Base-by-base conservation (phyloP, 2,113 vertebrate genomes). In the Eretmochelys imbricata region DNA sequence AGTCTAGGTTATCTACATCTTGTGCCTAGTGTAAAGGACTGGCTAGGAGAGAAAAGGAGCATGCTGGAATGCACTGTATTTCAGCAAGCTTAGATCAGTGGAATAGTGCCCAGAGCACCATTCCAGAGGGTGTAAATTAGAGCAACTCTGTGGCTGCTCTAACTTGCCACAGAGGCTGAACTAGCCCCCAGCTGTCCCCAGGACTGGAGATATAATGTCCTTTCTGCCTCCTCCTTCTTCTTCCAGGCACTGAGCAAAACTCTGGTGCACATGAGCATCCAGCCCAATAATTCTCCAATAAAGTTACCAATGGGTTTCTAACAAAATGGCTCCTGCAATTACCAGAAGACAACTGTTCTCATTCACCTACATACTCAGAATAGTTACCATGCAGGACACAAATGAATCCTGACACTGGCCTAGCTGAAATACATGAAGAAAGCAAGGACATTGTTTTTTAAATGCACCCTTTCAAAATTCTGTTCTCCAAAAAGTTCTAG, bases 401-500 rank as follows among this genome's bases (percentile, higher is more conserved):
- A 93, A 1, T 1, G 31, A 75, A 78, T n/a, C 81, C 65, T 12
- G 0, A 1, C n/a, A 75, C 3, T 75, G 38, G 38, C 20, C 22
- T 46, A 24, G 38, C 11, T 89, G 62, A 49, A 27, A 75, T 85
- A 92, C 14, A 76, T 31, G 50, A 83, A 78, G 3, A 50, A 20
- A 12, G 54, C 6, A 49, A 35, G 50, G 78, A 3, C 3, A 8
- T 3, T 1, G 5, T 29, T 42, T 76, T 10, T 75, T 72, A 19
- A 91, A 91, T 54, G 20, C 17, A 94, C 81, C 53, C 72, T 72
- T 83, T 87, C 31, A 29, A 89, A 92, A 83, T 81, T 53, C 91
- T 89, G n/a, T 46, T 87, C 51, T 85, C 82, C 83, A 91, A 81
- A 94, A 95, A 94, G 38, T 38, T 82, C 88, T 87, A 85, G 50